Evolutionary conservation across 2,797 vertebrate species (phyloP).

Genomic region (Poecilia velifera): DNA sequence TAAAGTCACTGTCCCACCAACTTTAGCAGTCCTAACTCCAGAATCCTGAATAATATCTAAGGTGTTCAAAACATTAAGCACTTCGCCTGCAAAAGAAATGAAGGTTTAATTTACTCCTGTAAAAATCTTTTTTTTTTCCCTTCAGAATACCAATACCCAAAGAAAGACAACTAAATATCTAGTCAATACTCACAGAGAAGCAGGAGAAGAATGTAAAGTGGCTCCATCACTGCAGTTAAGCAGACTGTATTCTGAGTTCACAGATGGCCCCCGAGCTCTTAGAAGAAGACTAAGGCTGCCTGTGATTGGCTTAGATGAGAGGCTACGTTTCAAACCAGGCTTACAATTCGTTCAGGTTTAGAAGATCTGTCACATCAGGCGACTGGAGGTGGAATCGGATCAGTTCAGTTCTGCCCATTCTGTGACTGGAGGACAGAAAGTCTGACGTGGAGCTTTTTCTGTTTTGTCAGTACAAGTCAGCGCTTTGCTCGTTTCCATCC

Average conservation of each 20-base stretch:
- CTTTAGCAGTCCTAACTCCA: slow-evolving; percentile 31
- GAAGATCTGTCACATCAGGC: slow-evolving; percentile 2
- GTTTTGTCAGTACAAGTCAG: neutral
- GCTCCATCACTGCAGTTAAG: slow-evolving; percentile 44
- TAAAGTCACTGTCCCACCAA: slow-evolving; percentile 50
- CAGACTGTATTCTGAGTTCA: slow-evolving; percentile 12
- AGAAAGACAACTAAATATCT: neutral
- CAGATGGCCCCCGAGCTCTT: slow-evolving; percentile 25
- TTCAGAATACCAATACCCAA: neutral
- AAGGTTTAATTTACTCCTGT: neutral
- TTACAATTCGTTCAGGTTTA: slow-evolving; percentile 8
- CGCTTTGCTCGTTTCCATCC: neutral
- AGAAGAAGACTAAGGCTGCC: slow-evolving; percentile 26
- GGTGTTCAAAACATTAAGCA: neutral
- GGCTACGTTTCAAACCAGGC: slow-evolving; percentile 10
- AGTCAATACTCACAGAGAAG: slow-evolving; percentile 51
- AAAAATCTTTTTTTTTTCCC: rapidly evolving
- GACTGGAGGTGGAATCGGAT: neutral
- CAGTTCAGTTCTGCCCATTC: neutral
- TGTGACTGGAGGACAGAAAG: neutral
- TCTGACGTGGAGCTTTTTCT: neutral
- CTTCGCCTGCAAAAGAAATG: slow-evolving; percentile 29
- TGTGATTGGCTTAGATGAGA: slow-evolving; percentile 56
- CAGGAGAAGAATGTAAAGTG: slow-evolving; percentile 23
- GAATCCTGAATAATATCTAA: slow-evolving; percentile 26